Evolutionary conservation across 2,888 invertebrate species (phyloP).

Genomic region (Cosmia pyralina): DNA sequence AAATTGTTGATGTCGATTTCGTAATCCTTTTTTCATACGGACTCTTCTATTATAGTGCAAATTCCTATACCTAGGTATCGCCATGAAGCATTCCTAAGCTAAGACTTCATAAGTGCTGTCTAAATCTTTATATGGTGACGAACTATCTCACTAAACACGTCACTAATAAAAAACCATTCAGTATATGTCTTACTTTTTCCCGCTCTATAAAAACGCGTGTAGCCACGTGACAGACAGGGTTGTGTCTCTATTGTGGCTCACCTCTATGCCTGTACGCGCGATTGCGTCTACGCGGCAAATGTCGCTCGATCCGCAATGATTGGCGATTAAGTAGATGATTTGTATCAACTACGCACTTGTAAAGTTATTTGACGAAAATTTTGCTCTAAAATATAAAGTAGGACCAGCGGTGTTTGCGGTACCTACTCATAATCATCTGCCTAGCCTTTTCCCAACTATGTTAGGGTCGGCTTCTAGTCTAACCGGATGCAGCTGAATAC

Average conservation of each 20-base stretch:
- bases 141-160: slow-evolving; percentile 6
- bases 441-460: too few species aligned
- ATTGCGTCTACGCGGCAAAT: slow-evolving; percentile 25
- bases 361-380: neutral
- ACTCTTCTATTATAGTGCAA: neutral
- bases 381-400: neutral
- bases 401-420: neutral
- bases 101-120: too few species aligned
- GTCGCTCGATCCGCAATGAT: slow-evolving; percentile 4
- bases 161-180: slow-evolving; percentile 1
- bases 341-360: slow-evolving; percentile 4
- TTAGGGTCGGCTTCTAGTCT: too few species aligned
- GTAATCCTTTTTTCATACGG: neutral
- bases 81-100: neutral
- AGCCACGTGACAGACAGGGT: slow-evolving; percentile 35
- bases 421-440: too few species aligned
- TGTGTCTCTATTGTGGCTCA: slow-evolving; percentile 11
- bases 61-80: neutral
- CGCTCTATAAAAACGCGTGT: slow-evolving; percentile 25
- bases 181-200: neutral
- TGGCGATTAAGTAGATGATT: neutral
- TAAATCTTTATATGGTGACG: neutral
- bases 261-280: neutral
- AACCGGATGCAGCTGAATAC: too few species aligned
- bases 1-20: too few species aligned